Percentiles rank a stretch among this genome's conserved stretches.
These are phyloP conservation scores for Stichopus horrens DNA, from an alignment of 53 echinoderm and acorn worm genomes.

Conservation along the genomic window DNA sequence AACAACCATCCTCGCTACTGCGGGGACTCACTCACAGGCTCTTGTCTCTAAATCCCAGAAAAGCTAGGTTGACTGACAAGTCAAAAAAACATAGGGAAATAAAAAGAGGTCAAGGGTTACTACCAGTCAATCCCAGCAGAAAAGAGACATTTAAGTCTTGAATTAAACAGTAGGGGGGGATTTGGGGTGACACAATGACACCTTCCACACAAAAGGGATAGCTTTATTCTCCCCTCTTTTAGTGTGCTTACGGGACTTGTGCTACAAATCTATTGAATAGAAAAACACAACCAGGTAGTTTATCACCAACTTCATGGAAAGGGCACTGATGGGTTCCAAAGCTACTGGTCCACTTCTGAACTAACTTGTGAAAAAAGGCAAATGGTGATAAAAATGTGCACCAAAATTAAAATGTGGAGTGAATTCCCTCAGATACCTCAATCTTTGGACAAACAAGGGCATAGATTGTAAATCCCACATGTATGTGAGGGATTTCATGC, in stretches of 20 bases:
- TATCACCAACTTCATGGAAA: neutral
- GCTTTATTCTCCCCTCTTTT: neutral
- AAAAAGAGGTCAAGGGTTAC: conserved; percentile 28
- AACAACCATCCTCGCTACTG: no score
- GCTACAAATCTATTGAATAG: neutral
- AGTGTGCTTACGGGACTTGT: neutral
- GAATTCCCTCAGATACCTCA: no score
- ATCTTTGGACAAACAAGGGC: no score
- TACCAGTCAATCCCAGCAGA: conserved; percentile 18
- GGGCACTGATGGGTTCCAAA: neutral
- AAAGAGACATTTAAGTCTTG: conserved; percentile 4
- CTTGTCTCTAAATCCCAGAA: neutral
- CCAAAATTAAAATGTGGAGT: no score
- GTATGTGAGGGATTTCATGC: no score
- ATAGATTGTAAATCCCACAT: no score
- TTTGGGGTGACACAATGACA: conserved; percentile 4
- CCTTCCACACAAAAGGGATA: neutral
- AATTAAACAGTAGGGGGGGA: conserved; percentile 35
- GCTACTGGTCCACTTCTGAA: neutral
- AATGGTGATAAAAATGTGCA: no score
- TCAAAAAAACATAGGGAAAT: conserved; percentile 17
- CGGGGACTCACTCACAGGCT: neutral
- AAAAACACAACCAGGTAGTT: neutral
- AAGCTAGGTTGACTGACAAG: conserved; percentile 29
- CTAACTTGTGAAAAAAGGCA: neutral